These are phyloP conservation scores for Strigamia crassipes DNA, from an alignment of 2,888 invertebrate genomes.

Conservation along the genomic window DNA sequence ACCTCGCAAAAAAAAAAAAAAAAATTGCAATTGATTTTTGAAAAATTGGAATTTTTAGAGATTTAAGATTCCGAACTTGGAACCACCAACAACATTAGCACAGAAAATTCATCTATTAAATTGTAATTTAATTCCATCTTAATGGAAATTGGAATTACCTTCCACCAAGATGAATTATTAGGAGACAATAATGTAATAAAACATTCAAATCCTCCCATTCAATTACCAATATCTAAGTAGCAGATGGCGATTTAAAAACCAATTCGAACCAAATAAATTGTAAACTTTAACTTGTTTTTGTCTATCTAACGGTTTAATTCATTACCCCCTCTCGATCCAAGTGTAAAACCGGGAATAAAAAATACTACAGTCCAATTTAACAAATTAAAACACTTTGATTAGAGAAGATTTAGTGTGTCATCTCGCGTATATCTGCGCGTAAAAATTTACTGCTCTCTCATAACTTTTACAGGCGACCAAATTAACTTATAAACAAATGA, in stretches of 20 bases:
- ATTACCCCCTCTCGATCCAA: not conserved
- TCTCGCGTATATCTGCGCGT: not conserved
- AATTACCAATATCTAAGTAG: not conserved
- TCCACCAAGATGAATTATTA: not conserved
- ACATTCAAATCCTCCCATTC: not conserved
- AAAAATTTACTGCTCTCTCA: not conserved
- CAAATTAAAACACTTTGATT: not conserved
- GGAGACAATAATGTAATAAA: not conserved
- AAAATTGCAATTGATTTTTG: not conserved
- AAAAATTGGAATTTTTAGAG: not conserved
- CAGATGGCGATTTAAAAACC: not conserved
- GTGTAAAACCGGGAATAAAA: not conserved
- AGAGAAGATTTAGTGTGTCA: not conserved
- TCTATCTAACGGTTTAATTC: not conserved
- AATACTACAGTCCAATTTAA: not conserved
- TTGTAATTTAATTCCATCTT: not conserved
- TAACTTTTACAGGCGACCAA: slow-evolving; percentile 9
- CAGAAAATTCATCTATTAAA: not conserved
- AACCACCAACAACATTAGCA: not conserved
- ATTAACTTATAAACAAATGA: slow-evolving; percentile 30
- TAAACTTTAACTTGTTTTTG: not conserved
- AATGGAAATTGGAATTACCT: not conserved
- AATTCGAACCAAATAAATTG: not conserved
- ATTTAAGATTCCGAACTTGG: not conserved
- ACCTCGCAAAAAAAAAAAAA: too few species aligned